Base-by-base conservation (phyloP, 2,888 invertebrate species). In the Leucophora obtusa region DNA sequence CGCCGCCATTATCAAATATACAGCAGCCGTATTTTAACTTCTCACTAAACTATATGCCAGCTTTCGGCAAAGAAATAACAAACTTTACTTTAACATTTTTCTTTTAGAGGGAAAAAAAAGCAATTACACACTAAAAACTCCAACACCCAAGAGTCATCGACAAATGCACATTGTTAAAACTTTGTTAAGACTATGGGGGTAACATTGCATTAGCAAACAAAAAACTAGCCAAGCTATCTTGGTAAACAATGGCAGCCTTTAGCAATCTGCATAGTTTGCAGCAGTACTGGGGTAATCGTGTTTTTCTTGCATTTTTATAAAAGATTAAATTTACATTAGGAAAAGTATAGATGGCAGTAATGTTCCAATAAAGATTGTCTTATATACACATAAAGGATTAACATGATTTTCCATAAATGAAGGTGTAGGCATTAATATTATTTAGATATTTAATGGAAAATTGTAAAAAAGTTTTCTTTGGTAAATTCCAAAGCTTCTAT, bases 91-190 rank as follows among this genome's bases (percentile, higher is more conserved):
- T 3, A 10, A 10, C 3, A 5, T 38, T 1, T 38, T 38, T 38
- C 11, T 38, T 38, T 38, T 17, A 11, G 5, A 53, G 28, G 14
- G 14, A n/a, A 51, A 38, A 33, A 33, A 59, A 33, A 15, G 59
- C 68, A 79, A 79, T 72, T 68, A 68, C 69, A 63, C 43, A 53
- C 38, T 56, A 43, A 65, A 79, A 63, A 56, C 68, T 68, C 70
- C 50, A 80, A 75, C 75, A 76, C 75, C 58, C 68, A 50, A 65
- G 33, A 73, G 28, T 66, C 53, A 69, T 33, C 59, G 69, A 28
- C 50, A 63, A 63, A 50, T 28, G 54, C 50, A 58, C 28, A 69
- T 14, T 51, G 24, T 62, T 14, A 10, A 62, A 53, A 59, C 24
- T 69, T 8, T 0, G 28, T n/a, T 24, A 35, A 58, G 17, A 50